Percentiles rank a stretch among this genome's conserved stretches.
Conservation (phyloP, 2,113 vertebrate species). For the Heloderma charlesbogerti region DNA sequence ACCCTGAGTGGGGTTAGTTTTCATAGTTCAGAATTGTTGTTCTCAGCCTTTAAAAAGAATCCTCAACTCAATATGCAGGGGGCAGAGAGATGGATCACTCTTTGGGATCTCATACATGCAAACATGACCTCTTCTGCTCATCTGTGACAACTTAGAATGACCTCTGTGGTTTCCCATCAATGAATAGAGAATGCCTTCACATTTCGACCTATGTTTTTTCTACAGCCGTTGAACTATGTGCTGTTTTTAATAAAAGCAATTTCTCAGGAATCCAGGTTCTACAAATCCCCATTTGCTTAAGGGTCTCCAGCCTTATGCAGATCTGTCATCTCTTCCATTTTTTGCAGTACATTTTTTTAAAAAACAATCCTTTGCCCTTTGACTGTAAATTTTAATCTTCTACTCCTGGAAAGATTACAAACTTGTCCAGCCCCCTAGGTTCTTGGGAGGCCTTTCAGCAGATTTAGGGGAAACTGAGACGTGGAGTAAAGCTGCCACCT, state of each 20-base stretch:
- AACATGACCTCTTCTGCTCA: background rate
- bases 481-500: background rate
- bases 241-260: background rate
- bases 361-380: background rate
- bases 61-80: background rate
- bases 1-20: no score
- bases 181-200: background rate
- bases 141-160: background rate
- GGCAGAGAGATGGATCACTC: background rate
- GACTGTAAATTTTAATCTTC: background rate
- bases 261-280: background rate
- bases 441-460: background rate
- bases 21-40: no score
- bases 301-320: background rate
- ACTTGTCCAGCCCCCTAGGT: background rate
- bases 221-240: background rate
- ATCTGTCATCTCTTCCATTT: background rate
- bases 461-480: background rate
- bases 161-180: background rate
- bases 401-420: background rate
- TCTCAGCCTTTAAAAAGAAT: background rate
- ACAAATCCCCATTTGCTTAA: background rate
- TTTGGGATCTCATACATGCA: background rate
- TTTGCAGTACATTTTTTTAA: background rate
- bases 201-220: background rate